Conservation (phyloP, 2,888 invertebrate species). For the Ophion slaviceki region DNA sequence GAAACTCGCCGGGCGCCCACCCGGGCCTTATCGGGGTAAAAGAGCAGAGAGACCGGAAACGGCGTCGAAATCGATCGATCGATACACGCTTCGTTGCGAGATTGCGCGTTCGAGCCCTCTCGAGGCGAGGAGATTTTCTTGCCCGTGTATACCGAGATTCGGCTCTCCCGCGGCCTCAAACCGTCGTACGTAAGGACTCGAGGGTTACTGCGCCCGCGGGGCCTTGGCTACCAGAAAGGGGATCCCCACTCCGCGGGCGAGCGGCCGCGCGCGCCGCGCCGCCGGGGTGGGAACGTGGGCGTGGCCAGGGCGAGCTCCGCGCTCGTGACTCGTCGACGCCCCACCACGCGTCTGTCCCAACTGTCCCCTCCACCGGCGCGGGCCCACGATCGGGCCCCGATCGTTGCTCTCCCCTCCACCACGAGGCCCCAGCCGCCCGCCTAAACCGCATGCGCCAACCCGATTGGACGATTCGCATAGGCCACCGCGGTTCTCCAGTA, state of each 20-base stretch:
- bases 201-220: constrained; percentile 84
- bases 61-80: not conserved
- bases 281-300: constrained; percentile 70
- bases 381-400: constrained; percentile 51
- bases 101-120: constrained; percentile 22
- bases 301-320: constrained; percentile 64
- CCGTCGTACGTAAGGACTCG: constrained; percentile 83
- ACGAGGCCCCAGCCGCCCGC: not conserved
- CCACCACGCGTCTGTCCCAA: constrained; percentile 54
- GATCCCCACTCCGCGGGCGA: constrained; percentile 57
- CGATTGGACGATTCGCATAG: constrained; percentile 68
- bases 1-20: not conserved
- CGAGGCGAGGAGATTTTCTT: constrained; percentile 21
- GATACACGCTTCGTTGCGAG: not conserved
- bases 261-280: constrained; percentile 51
- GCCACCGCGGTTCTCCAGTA: constrained; percentile 62
- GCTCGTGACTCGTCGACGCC: constrained; percentile 43
- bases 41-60: not conserved
- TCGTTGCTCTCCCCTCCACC: constrained; percentile 1
- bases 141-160: constrained; percentile 42
- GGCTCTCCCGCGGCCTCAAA: constrained; percentile 75
- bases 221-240: constrained; percentile 82
- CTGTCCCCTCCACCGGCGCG: constrained; percentile 35
- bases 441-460: constrained; percentile 58
- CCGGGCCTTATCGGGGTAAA: not conserved